A percentile compares a stretch with the other conserved stretches of the same genome.
phyloP scores from a whole-genome alignment of 2,797 vertebrate genomes.

The Falco cherrug region DNA sequence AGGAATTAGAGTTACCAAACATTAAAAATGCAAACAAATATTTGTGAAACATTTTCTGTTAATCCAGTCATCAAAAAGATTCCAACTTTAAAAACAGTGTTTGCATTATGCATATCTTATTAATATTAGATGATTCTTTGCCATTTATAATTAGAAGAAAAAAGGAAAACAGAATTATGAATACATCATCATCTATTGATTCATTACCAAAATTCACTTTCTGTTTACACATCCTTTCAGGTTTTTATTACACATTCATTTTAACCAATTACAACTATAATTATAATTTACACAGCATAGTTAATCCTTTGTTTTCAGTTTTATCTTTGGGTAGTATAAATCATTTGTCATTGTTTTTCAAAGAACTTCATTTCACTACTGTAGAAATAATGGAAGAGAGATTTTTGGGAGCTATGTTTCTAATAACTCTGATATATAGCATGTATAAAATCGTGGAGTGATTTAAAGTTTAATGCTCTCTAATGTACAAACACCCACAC shows the following conservation, averaged over 20 bases:
- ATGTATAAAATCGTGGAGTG: background rate
- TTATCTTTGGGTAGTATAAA: constrained; percentile 1
- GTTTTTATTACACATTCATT: constrained; percentile 34
- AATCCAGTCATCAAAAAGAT: background rate
- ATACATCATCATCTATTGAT: constrained; percentile 16
- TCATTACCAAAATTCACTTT: constrained; percentile 40
- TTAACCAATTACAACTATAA: constrained; percentile 47
- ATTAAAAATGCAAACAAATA: constrained; percentile 52
- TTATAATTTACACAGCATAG: constrained; percentile 31
- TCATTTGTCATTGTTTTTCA: background rate
- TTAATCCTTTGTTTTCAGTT: constrained; percentile 28
- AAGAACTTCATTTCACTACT: background rate
- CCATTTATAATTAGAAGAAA: constrained; percentile 33
- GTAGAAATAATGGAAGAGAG: background rate
- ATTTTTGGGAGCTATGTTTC: background rate
- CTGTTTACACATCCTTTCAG: constrained; percentile 41
- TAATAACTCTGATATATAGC: background rate
- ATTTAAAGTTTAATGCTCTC: constrained; percentile 21
- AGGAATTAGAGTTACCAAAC: background rate
- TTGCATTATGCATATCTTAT: constrained; percentile 39
- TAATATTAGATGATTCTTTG: constrained; percentile 55
- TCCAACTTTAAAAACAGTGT: constrained; percentile 13
- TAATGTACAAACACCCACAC: constrained; percentile 25
- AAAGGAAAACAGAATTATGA: constrained; percentile 26
- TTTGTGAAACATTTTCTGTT: constrained; percentile 11